Conservation (phyloP, 2,113 vertebrate species). For the Apaloderma vittatum region DNA sequence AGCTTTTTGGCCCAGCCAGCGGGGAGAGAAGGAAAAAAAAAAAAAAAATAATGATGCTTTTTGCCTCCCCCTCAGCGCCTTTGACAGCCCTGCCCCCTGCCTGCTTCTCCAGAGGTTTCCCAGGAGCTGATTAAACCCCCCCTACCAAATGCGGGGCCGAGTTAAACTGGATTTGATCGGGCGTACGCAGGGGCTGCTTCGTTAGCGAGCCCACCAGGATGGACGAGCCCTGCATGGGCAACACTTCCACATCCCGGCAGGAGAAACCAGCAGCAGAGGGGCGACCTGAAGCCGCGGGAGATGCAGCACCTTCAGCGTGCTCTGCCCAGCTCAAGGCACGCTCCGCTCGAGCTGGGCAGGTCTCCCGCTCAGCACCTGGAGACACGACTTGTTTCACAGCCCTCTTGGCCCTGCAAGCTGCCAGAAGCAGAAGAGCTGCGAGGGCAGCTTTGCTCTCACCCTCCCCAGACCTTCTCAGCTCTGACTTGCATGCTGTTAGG, state of each 20-base stretch:
- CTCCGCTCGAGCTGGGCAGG: rapidly evolving
- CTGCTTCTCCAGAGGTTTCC: constrained; percentile 26
- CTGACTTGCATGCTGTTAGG: neutral
- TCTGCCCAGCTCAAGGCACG: neutral
- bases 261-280: rapidly evolving
- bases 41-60: neutral
- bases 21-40: neutral
- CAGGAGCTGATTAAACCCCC: constrained; percentile 39
- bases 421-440: neutral
- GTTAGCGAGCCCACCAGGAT: rapidly evolving
- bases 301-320: neutral
- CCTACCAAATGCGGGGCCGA: rapidly evolving
- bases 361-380: neutral
- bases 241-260: neutral
- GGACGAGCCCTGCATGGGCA: neutral
- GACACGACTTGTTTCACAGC: neutral
- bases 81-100: neutral
- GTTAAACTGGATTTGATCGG: neutral
- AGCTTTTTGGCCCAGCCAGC: neutral
- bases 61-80: neutral
- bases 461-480: neutral
- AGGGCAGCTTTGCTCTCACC: neutral
- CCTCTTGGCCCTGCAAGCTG: neutral
- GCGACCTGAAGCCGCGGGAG: rapidly evolving
- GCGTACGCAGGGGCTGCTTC: rapidly evolving